These are phyloP conservation scores for Apodemia duryi DNA, from an alignment of 2,888 invertebrate species.

Conservation along the genomic window DNA sequence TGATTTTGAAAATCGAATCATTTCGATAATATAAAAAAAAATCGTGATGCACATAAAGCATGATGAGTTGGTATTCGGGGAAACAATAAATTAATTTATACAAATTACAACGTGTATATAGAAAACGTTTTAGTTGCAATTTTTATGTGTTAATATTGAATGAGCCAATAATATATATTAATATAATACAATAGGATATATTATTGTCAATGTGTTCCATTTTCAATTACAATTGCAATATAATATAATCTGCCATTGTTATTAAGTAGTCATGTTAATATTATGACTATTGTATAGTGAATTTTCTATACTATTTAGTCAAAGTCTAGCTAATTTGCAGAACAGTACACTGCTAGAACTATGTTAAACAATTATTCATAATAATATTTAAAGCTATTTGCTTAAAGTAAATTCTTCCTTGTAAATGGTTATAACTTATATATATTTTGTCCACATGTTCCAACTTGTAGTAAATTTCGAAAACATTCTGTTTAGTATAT, in stretches of 20 bases:
- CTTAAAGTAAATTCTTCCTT: slow-evolving; percentile 11
- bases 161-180: not conserved
- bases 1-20: no score
- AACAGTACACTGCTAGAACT: slow-evolving; percentile 30
- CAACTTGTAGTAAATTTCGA: not conserved
- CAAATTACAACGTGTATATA: no score
- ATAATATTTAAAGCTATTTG: slow-evolving; percentile 2
- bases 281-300: slow-evolving; percentile 29
- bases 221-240: slow-evolving; percentile 61
- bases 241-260: slow-evolving; percentile 54
- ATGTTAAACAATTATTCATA: not conserved
- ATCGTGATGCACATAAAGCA: no score
- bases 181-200: slow-evolving; percentile 26
- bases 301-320: slow-evolving; percentile 36
- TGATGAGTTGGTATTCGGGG: no score
- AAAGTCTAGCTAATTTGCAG: slow-evolving; percentile 40
- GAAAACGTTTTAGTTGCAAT: no score
- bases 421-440: not conserved
- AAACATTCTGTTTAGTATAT: not conserved
- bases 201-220: slow-evolving; percentile 60
- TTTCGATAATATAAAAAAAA: no score
- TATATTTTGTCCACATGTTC: slow-evolving; percentile 4
- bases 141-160: no score
- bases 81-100: no score
- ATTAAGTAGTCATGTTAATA: slow-evolving; percentile 40